phyloP scores from a whole-genome alignment of 2,888 invertebrate species.

The Acleris laterana region DNA sequence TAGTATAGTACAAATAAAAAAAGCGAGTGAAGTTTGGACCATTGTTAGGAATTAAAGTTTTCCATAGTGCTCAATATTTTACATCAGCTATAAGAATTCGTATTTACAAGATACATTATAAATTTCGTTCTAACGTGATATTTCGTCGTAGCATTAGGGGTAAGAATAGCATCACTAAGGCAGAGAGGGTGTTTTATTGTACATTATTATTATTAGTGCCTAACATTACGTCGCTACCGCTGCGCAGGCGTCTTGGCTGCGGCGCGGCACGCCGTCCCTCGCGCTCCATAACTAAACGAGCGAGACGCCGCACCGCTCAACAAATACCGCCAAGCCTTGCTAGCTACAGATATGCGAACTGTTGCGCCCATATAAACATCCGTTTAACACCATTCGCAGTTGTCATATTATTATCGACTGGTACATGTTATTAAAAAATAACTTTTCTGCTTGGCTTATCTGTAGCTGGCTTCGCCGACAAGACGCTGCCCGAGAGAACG shows the following conservation, averaged over 20 bases:
- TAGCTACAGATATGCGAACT: neutral
- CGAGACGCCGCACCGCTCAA: neutral
- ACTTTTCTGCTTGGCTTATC: no score
- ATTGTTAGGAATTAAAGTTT: conserved; percentile 82
- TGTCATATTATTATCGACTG: no score
- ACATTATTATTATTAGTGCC: conserved; percentile 72
- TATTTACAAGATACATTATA: conserved; percentile 77
- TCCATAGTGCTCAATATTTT: conserved; percentile 78
- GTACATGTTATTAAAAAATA: no score
- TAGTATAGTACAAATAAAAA: conserved; percentile 82
- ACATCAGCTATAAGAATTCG: conserved; percentile 74
- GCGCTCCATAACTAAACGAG: neutral
- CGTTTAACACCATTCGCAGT: no score
- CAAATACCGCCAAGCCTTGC: neutral
- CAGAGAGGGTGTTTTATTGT: conserved; percentile 82
- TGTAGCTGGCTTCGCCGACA: neutral
- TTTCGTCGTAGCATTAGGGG: conserved; percentile 70
- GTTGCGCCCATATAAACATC: neutral
- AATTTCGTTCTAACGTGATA: conserved; percentile 71
- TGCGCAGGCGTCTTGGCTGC: conserved; percentile 39
- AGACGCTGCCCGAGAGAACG: conserved; percentile 44
- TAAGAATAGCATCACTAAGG: conserved; percentile 81
- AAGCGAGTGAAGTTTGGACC: conserved; percentile 84
- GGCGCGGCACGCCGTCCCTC: neutral
- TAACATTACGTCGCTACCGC: conserved; percentile 63